These are phyloP conservation scores for Epinephelus awoara DNA, from an alignment of 2,797 vertebrate species.

Conservation along the genomic window DNA sequence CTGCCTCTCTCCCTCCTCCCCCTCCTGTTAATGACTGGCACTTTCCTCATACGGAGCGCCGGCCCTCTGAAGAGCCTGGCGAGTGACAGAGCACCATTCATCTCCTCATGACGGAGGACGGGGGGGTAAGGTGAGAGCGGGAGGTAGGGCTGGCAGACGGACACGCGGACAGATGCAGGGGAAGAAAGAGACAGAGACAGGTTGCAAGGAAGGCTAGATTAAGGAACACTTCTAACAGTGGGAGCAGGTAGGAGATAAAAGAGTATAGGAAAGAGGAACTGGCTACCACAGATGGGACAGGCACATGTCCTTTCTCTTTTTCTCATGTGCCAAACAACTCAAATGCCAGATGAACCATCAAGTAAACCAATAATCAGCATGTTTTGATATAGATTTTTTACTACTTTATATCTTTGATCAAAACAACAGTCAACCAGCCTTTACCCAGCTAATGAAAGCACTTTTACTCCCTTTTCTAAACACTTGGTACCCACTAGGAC, in stretches of 20 bases:
- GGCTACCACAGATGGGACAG: conserved; percentile 50
- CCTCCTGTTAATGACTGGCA: conserved; percentile 96
- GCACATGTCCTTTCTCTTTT: conserved; percentile 21
- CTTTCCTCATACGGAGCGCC: conserved; percentile 92
- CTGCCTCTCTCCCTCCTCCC: conserved; percentile 91
- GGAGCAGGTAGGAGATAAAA: conserved; percentile 64
- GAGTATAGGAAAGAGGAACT: conserved; percentile 19
- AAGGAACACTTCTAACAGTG: conserved; percentile 69
- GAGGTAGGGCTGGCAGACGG: conserved; percentile 70
- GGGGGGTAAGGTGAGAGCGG: conserved; percentile 38
- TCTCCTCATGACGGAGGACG: conserved; percentile 81
- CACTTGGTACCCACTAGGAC: conserved; percentile 13
- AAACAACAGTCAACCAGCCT: conserved; percentile 25
- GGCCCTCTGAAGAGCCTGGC: conserved; percentile 95
- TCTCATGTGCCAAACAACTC: conserved; percentile 42
- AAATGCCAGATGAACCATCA: conserved; percentile 55
- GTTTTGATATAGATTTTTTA: conserved; percentile 50
- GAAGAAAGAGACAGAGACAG: conserved; percentile 71
- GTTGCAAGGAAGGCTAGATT: conserved; percentile 64
- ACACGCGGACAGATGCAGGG: conserved; percentile 68
- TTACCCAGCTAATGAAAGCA: conserved; percentile 36
- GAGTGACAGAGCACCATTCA: conserved; percentile 91
- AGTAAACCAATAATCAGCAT: conserved; percentile 59
- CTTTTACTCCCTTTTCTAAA: conserved; percentile 22
- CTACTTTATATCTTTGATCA: conserved; percentile 32